Conservation (phyloP, 2,797 vertebrate species). For the Apodemus agrarius region DNA sequence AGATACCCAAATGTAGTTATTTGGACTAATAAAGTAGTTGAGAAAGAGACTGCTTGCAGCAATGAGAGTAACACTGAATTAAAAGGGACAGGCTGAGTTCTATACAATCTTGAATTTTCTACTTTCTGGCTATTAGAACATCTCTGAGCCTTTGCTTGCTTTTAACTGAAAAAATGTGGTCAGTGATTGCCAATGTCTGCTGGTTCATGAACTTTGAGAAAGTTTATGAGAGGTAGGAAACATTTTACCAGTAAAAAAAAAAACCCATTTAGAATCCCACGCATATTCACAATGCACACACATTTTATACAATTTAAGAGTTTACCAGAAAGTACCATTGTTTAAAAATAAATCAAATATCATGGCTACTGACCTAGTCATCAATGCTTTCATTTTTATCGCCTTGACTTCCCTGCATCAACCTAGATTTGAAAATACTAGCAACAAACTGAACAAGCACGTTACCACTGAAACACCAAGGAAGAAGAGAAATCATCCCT, state of each 20-base stretch:
- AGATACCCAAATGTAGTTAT: not conserved
- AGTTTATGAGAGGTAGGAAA: not conserved
- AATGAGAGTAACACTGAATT: not conserved
- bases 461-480: not conserved
- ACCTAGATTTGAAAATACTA: slow-evolving; percentile 25
- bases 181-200: not conserved
- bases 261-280: not conserved
- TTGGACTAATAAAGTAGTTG: not conserved
- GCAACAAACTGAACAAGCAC: not conserved
- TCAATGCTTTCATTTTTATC: slow-evolving; percentile 21
- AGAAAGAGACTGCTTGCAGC: not conserved
- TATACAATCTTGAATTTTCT: slow-evolving; percentile 5
- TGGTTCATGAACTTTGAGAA: not conserved
- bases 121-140: slow-evolving; percentile 1
- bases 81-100: not conserved
- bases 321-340: not conserved
- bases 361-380: not conserved
- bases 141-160: not conserved
- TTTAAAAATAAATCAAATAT: slow-evolving; percentile 29
- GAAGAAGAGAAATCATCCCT: not conserved
- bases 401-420: not conserved
- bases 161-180: slow-evolving; percentile 53
- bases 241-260: not conserved
- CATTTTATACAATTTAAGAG: not conserved
- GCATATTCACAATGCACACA: not conserved